These are phyloP conservation scores for Etia nguti DNA, from an alignment of 2,113 vertebrate species.

Conservation along the genomic window DNA sequence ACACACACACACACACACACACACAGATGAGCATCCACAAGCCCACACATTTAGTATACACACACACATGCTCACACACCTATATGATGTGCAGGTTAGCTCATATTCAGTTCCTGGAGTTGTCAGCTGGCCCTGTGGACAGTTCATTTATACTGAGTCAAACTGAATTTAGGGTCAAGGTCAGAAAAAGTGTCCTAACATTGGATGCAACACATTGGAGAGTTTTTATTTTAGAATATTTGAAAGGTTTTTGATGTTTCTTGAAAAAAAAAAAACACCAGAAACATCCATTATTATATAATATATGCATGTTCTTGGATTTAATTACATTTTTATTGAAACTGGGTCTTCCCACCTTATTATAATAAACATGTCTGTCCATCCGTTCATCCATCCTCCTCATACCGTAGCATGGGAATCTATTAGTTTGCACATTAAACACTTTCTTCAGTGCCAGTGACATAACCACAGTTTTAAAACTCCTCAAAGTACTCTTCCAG, in stretches of 20 bases:
- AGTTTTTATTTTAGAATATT: background rate
- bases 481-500: background rate
- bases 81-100: constrained; percentile 63
- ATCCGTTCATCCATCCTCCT: background rate
- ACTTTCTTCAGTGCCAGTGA: background rate
- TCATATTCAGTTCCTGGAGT: constrained; percentile 72
- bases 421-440: background rate
- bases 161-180: constrained; percentile 60
- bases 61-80: background rate
- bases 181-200: constrained; percentile 14
- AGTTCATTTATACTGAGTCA: constrained; percentile 57
- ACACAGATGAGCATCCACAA: background rate
- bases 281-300: background rate
- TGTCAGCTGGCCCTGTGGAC: constrained; percentile 48
- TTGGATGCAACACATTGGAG: background rate
- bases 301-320: background rate
- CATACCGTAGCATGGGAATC: background rate
- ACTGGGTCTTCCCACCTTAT: no score
- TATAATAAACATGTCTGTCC: background rate
- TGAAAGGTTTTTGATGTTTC: background rate
- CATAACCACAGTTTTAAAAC: background rate
- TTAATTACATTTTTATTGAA: background rate
- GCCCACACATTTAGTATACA: background rate
- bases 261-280: background rate
- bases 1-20: background rate